phyloP scores from a whole-genome alignment of 2,113 vertebrate genomes.

The Nyctibius bracteatus region DNA sequence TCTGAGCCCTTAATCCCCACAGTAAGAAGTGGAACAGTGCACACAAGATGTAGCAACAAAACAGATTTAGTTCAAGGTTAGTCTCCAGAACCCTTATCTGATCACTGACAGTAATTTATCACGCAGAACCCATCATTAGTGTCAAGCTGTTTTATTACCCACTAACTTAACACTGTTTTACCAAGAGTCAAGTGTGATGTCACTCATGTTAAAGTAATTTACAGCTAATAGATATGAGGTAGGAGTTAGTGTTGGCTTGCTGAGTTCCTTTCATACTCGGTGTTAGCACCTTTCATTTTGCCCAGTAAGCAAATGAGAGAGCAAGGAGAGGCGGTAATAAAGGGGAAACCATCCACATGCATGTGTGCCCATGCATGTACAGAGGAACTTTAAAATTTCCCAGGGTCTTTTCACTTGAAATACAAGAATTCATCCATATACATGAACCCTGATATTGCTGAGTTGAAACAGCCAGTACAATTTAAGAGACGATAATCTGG shows the following conservation, averaged over 20 bases:
- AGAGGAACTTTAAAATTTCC: background rate
- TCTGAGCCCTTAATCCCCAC: conserved; percentile 35
- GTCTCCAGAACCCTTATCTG: conserved; percentile 68
- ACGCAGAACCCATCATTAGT: conserved; percentile 66
- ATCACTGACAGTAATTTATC: conserved; percentile 69
- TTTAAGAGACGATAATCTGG: background rate
- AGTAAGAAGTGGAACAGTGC: background rate
- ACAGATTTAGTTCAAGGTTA: conserved; percentile 65
- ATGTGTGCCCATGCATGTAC: background rate
- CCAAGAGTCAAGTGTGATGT: conserved; percentile 69
- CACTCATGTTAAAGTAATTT: conserved; percentile 69
- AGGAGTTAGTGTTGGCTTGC: conserved; percentile 28
- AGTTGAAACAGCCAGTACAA: background rate
- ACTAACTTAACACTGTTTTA: conserved; percentile 70
- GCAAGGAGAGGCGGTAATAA: background rate
- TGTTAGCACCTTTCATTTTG: conserved; percentile 17
- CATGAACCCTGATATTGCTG: background rate
- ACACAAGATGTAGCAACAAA: conserved; percentile 50
- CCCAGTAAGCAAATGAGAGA: background rate
- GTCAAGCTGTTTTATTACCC: conserved; percentile 71
- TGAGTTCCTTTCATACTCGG: background rate
- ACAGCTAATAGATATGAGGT: conserved; percentile 53
- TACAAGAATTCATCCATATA: background rate
- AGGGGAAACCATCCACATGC: background rate
- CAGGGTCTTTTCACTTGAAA: background rate